Percentiles rank a stretch among this genome's conserved stretches.
These are phyloP conservation scores for Hypercompe scribonia DNA, from an alignment of 2,888 invertebrate genomes.

Conservation along the genomic window DNA sequence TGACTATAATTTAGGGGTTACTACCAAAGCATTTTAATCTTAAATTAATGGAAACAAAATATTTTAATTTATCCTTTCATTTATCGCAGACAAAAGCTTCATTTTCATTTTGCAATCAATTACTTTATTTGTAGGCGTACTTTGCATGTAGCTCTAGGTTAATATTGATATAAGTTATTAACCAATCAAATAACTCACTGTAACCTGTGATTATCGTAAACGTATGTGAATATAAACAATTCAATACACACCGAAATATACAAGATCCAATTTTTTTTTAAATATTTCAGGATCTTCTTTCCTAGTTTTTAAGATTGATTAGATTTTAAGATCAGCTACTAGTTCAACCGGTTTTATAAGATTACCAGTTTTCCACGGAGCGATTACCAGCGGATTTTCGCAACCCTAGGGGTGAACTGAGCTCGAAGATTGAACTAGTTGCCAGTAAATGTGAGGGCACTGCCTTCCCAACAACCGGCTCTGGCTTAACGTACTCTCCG, in stretches of 20 bases:
- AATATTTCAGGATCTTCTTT: too few species aligned
- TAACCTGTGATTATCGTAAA: background rate
- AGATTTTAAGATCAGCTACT: too few species aligned
- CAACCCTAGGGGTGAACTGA: too few species aligned
- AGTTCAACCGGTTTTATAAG: too few species aligned
- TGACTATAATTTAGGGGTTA: slow-evolving; percentile 15
- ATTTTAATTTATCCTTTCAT: slow-evolving; percentile 10
- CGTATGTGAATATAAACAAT: background rate
- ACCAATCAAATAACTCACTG: too few species aligned
- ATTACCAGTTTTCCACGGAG: too few species aligned
- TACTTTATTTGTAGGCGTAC: background rate
- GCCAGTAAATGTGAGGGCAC: too few species aligned
- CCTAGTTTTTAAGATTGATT: too few species aligned
- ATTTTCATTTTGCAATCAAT: background rate
- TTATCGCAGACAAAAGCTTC: background rate
- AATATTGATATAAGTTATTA: background rate
- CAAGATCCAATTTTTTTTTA: background rate
- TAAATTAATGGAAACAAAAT: slow-evolving; percentile 17
- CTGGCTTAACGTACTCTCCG: too few species aligned
- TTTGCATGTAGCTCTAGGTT: background rate
- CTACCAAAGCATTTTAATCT: slow-evolving; percentile 21
- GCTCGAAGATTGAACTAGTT: too few species aligned
- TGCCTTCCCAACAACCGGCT: too few species aligned
- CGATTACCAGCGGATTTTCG: too few species aligned
- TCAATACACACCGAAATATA: background rate